Evolutionary conservation across 2,113 vertebrate genomes (phyloP).

Genomic region (Puffinus mauretanicus): DNA sequence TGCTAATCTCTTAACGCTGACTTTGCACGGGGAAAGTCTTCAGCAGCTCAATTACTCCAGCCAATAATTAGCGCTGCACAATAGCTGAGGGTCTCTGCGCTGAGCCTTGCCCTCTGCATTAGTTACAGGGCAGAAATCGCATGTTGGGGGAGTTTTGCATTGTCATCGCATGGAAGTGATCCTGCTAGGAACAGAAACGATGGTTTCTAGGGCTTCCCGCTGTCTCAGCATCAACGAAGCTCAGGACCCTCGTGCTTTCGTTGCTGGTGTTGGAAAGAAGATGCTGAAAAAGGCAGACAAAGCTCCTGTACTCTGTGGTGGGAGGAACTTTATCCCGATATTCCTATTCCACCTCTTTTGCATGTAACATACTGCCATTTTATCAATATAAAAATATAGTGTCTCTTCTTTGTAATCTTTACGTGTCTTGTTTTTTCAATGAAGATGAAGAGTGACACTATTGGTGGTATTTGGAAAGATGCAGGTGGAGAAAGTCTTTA

Average conservation of each 20-base stretch:
- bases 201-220: not conserved
- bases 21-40: not conserved
- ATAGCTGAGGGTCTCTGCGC: not conserved
- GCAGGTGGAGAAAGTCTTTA: not conserved
- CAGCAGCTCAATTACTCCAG: not conserved
- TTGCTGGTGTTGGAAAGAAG: not conserved
- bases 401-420: not conserved
- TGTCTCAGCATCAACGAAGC: not conserved
- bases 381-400: not conserved
- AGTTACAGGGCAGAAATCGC: not conserved
- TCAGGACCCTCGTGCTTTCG: not conserved
- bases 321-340: not conserved
- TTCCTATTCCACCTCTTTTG: not conserved
- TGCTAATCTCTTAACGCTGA: not conserved
- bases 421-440: fast-evolving
- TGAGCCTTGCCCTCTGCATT: not conserved
- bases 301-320: fast-evolving
- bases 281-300: not conserved
- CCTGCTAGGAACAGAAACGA: fast-evolving
- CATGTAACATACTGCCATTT: too few relatives aligned
- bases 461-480: not conserved
- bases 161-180: not conserved
- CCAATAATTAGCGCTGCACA: not conserved
- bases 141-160: fast-evolving
- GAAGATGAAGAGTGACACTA: not conserved